Evolutionary conservation across 64 coral and sea anemone genomes (phyloP).

Genomic region (Porites australiensis): DNA sequence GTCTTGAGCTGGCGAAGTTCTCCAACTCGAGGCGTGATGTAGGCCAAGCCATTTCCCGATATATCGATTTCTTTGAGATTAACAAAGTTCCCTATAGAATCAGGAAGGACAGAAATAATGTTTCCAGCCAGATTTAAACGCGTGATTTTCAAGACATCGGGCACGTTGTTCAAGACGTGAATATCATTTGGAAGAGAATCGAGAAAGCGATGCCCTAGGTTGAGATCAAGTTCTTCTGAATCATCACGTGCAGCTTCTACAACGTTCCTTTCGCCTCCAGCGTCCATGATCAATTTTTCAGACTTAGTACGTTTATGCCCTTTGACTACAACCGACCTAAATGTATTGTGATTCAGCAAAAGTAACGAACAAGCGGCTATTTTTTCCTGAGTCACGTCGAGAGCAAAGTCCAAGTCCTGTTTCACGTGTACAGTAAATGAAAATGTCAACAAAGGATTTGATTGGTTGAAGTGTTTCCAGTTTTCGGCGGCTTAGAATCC

Average conservation of each 20-base stretch:
- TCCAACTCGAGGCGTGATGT: slow-evolving; percentile 73
- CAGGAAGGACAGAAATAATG: slow-evolving; percentile 81
- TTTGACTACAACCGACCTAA: not conserved
- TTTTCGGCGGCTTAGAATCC: not conserved
- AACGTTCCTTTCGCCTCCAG: not conserved
- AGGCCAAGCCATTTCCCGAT: slow-evolving; percentile 83
- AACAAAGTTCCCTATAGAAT: slow-evolving; percentile 74
- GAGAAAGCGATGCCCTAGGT: slow-evolving; percentile 77
- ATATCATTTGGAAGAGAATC: slow-evolving; percentile 78
- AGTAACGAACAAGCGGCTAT: too few species aligned
- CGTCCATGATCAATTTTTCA: not conserved
- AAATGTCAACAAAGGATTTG: not conserved
- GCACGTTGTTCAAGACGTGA: slow-evolving; percentile 77
- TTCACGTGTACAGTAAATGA: not conserved
- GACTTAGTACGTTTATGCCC: not conserved
- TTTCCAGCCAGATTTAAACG: slow-evolving; percentile 83
- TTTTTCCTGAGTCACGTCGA: not conserved
- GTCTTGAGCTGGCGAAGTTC: slow-evolving; percentile 72
- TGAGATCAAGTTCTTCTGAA: slow-evolving; percentile 55
- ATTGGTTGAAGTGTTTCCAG: not conserved
- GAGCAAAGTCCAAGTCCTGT: slow-evolving; percentile 9
- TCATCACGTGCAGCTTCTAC: not conserved
- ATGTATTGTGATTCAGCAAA: not conserved
- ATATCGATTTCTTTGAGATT: slow-evolving; percentile 91
- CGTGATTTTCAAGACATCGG: slow-evolving; percentile 65